A percentile compares a stretch with the other conserved stretches of the same genome.
These are phyloP conservation scores for Anguilla marmorata DNA, from an alignment of 2,797 vertebrate genomes.

Conservation along the genomic window DNA sequence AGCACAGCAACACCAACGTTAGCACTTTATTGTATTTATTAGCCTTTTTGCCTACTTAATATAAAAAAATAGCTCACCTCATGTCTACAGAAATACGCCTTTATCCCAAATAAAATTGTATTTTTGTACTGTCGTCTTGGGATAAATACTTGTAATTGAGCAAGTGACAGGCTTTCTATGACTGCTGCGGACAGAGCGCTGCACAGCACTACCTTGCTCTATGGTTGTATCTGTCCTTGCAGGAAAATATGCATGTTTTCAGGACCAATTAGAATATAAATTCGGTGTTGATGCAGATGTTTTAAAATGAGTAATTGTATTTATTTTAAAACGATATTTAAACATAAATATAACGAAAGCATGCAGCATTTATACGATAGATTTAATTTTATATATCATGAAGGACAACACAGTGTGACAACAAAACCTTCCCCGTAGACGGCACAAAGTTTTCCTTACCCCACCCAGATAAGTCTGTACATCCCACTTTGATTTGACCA, in stretches of 20 bases:
- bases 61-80: slow-evolving; percentile 67
- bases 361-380: neutral
- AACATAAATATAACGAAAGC: neutral
- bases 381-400: slow-evolving; percentile 55
- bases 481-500: neutral
- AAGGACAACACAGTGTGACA: slow-evolving; percentile 67
- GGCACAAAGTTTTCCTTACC: slow-evolving; percentile 50
- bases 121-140: slow-evolving; percentile 37
- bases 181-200: slow-evolving; percentile 68
- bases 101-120: slow-evolving; percentile 45
- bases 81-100: slow-evolving; percentile 56
- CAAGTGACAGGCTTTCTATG: slow-evolving; percentile 62
- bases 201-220: slow-evolving; percentile 64
- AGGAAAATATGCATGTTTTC: slow-evolving; percentile 52
- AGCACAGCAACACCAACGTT: slow-evolving; percentile 19
- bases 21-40: slow-evolving; percentile 37
- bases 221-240: slow-evolving; percentile 68
- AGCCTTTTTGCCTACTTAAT: slow-evolving; percentile 38
- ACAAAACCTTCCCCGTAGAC: slow-evolving; percentile 63
- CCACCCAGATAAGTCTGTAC: slow-evolving; percentile 32
- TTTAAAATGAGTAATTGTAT: neutral
- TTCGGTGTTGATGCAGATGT: neutral
- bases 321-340: neutral
- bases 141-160: slow-evolving; percentile 66
- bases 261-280: neutral